Evolutionary conservation across 1,140 invertebrate genomes (phyloP).

Genomic region (Globodera ellingtonae): DNA sequence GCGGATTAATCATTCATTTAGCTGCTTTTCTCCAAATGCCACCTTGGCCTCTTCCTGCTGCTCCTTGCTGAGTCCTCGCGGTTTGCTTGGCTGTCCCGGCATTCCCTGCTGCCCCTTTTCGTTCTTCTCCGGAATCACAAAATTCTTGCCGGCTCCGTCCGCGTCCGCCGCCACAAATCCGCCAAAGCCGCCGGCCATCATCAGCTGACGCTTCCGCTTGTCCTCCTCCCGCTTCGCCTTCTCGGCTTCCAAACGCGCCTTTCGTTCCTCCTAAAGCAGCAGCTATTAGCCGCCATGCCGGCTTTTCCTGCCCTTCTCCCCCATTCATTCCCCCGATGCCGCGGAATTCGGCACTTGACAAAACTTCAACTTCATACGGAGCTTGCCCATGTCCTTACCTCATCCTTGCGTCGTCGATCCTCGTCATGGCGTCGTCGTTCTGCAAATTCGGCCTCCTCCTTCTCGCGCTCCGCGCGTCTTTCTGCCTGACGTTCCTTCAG

Average conservation of each 20-base stretch:
- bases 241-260: conserved; percentile 52
- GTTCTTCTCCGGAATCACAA: conserved; percentile 66
- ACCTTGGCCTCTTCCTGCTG: conserved; percentile 93
- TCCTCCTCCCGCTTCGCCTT: conserved; percentile 57
- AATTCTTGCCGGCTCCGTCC: conserved; percentile 49
- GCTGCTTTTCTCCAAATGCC: background rate
- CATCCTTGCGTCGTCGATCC: conserved; percentile 51
- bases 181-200: conserved; percentile 47
- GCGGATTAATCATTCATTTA: no score
- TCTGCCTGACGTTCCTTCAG: conserved; percentile 49
- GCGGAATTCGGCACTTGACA: no score
- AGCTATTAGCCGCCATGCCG: background rate
- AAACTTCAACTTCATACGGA: no score
- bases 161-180: conserved; percentile 70
- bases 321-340: background rate
- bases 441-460: conserved; percentile 52
- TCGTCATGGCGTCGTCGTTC: conserved; percentile 55
- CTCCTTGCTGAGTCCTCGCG: conserved; percentile 95
- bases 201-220: conserved; percentile 54
- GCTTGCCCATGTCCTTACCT: conserved; percentile 20
- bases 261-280: conserved; percentile 46
- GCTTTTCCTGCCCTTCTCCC: no score
- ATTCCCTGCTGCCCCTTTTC: conserved; percentile 46
- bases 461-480: conserved; percentile 46
- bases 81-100: conserved; percentile 28